Evolutionary conservation across 2,888 invertebrate genomes (phyloP), one percentile per base, ranked within the genome.

Genomic region (Tetanocera ferruginea): DNA sequence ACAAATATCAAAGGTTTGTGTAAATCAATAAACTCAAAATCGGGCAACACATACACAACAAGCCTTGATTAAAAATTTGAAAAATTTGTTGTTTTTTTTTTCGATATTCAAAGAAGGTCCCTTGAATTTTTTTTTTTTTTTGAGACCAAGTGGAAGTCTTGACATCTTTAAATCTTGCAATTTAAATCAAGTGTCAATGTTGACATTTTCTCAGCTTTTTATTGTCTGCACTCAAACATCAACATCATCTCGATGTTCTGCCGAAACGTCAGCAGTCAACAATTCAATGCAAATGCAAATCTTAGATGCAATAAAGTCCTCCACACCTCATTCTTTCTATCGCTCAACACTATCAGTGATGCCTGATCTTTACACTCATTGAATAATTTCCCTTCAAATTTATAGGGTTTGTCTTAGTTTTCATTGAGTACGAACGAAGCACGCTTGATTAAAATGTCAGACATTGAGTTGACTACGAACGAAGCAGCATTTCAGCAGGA

Each of bases 101-200:
- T 52, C 8, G 19, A 55, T 55, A 19, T 19, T 2, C 3, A 19
- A 19, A 5, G 6, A 19, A 8, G 14, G 0, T 14, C 34, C n/a
- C 14, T 25, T 31, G 25, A 6, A 25, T 17, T 31, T 64, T 31
- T 3, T 11, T 23, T 31, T 17, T 8, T 14, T 57, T 23, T 57
- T n/a, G 19, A n/a, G 23, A 23, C 19, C n/a, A 1, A 8, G 8
- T 19, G 8, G 9, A 28, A 57, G 52, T 17, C 52, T n/a, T 3
- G 52, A 3, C 17, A 52, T n/a, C 8, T 14, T 14, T 8, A 49
- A 43, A 51, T 9, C 19, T 28, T 19, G 23, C 17, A 51, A 70
- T 55, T 81, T 71, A 79, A 77, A 79, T 79, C 71, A 77, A 66
- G 67, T 79, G 77, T 81, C 76, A 78, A 79, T 80, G 43, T 77